Conservation (phyloP, 1,140 invertebrate species). For the Leptinotarsa undecemlineata region DNA sequence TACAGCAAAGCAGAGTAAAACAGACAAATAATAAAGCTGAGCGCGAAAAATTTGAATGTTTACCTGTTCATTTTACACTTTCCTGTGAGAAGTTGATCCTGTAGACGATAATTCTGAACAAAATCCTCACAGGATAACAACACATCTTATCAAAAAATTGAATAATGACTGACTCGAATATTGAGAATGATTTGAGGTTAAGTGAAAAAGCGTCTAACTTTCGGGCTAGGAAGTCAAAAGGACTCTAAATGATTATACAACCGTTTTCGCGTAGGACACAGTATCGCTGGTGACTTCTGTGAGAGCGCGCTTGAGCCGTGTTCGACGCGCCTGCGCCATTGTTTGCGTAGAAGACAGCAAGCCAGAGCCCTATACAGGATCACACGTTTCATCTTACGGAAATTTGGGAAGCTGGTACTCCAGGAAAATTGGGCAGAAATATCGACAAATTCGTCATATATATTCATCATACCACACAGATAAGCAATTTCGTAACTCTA, state of each 20-base stretch:
- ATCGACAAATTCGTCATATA: no score
- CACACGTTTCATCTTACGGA: slow-evolving; percentile 36
- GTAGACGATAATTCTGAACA: slow-evolving; percentile 26
- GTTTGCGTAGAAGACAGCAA: slow-evolving; percentile 83
- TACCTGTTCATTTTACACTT: slow-evolving; percentile 36
- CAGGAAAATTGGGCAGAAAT: no score
- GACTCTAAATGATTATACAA: slow-evolving; percentile 57
- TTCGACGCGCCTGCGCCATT: slow-evolving; percentile 80
- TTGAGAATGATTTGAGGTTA: slow-evolving; percentile 41
- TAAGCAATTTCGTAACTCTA: no score
- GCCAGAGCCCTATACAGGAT: slow-evolving; percentile 44
- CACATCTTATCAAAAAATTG: slow-evolving; percentile 26
- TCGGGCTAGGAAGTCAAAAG: slow-evolving; percentile 40
- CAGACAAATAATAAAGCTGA: not conserved
- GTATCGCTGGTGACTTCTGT: slow-evolving; percentile 86
- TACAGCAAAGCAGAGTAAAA: not conserved
- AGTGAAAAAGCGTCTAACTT: slow-evolving; percentile 40
- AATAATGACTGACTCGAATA: not conserved
- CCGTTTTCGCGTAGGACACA: slow-evolving; percentile 85
- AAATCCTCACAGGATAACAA: slow-evolving; percentile 30
- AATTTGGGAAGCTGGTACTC: slow-evolving; percentile 10
- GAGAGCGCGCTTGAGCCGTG: slow-evolving; percentile 80
- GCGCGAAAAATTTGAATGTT: slow-evolving; percentile 32
- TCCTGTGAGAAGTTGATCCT: slow-evolving; percentile 32
- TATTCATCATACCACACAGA: no score